Evolutionary conservation across 2,113 vertebrate genomes (phyloP).

Genomic region (Tenebrosternarchus preto): DNA sequence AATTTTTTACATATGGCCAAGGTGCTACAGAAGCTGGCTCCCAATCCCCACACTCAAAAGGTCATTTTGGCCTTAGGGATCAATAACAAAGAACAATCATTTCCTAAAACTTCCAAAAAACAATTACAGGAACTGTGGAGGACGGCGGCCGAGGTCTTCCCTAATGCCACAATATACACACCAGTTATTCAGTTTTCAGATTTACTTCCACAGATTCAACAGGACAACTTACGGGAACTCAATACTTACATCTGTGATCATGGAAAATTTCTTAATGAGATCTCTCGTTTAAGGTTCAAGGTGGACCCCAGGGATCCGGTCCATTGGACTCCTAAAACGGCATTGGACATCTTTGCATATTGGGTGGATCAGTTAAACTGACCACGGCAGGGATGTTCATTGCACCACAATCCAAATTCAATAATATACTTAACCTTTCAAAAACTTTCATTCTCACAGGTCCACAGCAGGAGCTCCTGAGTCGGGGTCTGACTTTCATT

Average conservation of each 20-base stretch:
- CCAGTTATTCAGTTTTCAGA: neutral
- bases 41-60: no score
- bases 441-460: slow-evolving; percentile 1
- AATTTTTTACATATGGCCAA: no score
- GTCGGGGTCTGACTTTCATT: slow-evolving; percentile 28
- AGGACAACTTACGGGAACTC: neutral
- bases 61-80: neutral
- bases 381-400: no score
- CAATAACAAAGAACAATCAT: neutral
- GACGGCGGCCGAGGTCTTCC: no score
- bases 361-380: slow-evolving; percentile 18
- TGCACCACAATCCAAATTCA: neutral
- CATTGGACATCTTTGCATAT: neutral
- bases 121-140: neutral
- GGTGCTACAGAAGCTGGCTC: no score
- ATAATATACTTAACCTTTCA: slow-evolving; percentile 11
- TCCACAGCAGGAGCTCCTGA: slow-evolving; percentile 10
- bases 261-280: neutral
- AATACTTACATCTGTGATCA: neutral
- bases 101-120: neutral
- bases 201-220: neutral
- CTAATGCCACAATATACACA: neutral
- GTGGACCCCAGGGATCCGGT: neutral
- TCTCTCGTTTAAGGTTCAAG: neutral
- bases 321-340: neutral